phyloP scores from a whole-genome alignment of 1,140 invertebrate genomes.

The Lasioglossum albipes region DNA sequence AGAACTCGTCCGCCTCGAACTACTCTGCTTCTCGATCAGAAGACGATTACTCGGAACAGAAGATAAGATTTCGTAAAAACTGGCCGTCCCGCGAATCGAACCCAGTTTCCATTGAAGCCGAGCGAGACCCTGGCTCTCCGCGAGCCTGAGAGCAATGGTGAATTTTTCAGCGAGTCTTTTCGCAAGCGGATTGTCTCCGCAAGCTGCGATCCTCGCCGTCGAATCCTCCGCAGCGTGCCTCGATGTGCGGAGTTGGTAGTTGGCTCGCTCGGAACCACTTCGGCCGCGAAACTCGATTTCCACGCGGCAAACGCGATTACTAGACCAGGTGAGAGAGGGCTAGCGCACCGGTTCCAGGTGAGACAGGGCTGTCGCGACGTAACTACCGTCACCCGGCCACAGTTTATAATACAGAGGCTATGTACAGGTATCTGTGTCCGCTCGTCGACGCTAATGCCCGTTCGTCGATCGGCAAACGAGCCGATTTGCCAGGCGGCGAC shows the following conservation, averaged over 20 bases:
- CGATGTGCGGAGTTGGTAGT: background rate
- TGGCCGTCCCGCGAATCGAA: background rate
- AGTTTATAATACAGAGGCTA: slow-evolving; percentile 72
- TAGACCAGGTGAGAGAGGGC: slow-evolving; percentile 10
- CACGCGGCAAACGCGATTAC: slow-evolving; percentile 30
- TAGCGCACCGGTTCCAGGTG: background rate
- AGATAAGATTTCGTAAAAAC: no score
- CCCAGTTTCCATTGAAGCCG: background rate
- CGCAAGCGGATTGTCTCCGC: background rate
- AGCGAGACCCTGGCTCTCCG: background rate
- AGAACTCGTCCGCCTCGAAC: no score
- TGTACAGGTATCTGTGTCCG: slow-evolving; percentile 66
- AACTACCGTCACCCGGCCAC: slow-evolving; percentile 50
- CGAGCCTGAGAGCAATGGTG: background rate
- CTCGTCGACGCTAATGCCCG: slow-evolving; percentile 56
- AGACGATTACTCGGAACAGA: no score
- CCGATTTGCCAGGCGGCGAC: no score
- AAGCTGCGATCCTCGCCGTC: background rate
- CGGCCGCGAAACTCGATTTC: slow-evolving; percentile 31
- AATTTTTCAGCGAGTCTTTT: background rate
- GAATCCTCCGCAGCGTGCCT: background rate
- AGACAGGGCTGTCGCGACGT: background rate
- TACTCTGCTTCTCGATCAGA: no score
- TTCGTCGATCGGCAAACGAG: slow-evolving; percentile 10
- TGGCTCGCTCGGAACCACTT: slow-evolving; percentile 1